Base-by-base conservation (phyloP, 2,888 invertebrate species). In the Lamellibrachia satsuma region DNA sequence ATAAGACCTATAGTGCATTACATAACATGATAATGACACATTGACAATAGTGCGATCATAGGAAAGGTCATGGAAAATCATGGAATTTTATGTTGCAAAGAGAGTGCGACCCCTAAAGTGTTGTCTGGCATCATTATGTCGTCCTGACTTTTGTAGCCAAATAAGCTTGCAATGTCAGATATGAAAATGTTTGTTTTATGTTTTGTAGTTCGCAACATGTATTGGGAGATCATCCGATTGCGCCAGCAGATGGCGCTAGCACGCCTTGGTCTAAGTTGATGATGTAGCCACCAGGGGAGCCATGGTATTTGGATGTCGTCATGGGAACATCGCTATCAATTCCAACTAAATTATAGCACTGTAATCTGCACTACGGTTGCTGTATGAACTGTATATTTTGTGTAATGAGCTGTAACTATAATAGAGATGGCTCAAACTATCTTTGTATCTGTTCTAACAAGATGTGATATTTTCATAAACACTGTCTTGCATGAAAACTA, bases 231-330 rank as follows among this genome's bases (percentile, higher is more conserved):
- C 92, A 97, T 97, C 92, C 97, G 97, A 94, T 97, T 98, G 92
- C 97, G 98, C 91, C 97, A 97, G 96, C 97, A 98, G 96, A 98
- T 98, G 97, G 97, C 97, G 92, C 96, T 98, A 92, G 98, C 98
- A 91, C 97, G 98, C 94, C 97, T 98, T 91, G 98, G 98, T 6
- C 95, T 96, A 75, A 94, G 91, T 92, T 92, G 92, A 90, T 93
- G 75, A 92, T 75, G 75, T 22, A 75, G 75, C n/a, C 75, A 75
- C n/a, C 75, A 75, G 75, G 15, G 75, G 75, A 75, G 75, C 75
- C 75, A 75, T n/a, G 15, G 75, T 75, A 22, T 22, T 75, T 3
- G 6, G 22, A 75, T 22, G 75, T 75, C 15, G 6, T 75, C 75
- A 15, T n/a, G n/a, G 75, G 22, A 4, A 6, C n/a, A 75, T 15